Evolutionary conservation across 2,888 invertebrate genomes (phyloP).

Genomic region (Trissolcus brochymenae): DNA sequence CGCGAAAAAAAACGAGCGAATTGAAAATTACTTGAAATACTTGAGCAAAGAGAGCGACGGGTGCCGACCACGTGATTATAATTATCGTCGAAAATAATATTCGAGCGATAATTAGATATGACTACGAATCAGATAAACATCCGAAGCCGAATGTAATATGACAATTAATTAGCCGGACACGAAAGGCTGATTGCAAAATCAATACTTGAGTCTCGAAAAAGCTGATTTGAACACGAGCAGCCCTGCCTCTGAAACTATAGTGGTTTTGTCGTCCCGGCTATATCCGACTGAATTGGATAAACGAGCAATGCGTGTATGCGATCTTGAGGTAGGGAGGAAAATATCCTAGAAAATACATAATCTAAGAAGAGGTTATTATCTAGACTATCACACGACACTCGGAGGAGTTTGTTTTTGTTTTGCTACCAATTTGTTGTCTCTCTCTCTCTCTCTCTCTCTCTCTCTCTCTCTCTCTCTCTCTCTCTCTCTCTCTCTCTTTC

Average conservation of each 20-base stretch:
- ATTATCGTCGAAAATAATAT: slow-evolving; percentile 27
- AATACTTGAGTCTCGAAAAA: slow-evolving; percentile 43
- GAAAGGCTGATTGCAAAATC: slow-evolving; percentile 50
- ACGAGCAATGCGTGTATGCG: slow-evolving; percentile 60
- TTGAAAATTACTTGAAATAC: slow-evolving; percentile 3
- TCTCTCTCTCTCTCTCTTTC: slow-evolving; percentile 4
- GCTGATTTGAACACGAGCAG: slow-evolving; percentile 49
- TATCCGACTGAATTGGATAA: slow-evolving; percentile 55
- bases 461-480: slow-evolving; percentile 4
- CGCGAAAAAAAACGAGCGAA: slow-evolving; percentile 5
- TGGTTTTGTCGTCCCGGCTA: slow-evolving; percentile 47
- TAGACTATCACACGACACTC: slow-evolving; percentile 63
- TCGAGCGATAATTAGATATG: slow-evolving; percentile 31
- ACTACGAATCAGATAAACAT: slow-evolving; percentile 32
- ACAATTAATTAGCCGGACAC: slow-evolving; percentile 46
- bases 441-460: slow-evolving; percentile 6
- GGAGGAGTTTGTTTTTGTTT: slow-evolving; percentile 51
- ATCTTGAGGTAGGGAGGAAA: slow-evolving; percentile 69
- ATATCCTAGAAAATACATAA: slow-evolving; percentile 61
- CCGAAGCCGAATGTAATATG: slow-evolving; percentile 36
- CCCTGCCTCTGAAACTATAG: slow-evolving; percentile 40
- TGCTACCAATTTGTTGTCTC: slow-evolving; percentile 9
- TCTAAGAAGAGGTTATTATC: slow-evolving; percentile 59
- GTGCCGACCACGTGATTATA: slow-evolving; percentile 6
- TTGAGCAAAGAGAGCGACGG: slow-evolving; percentile 14